Evolutionary conservation across 2,888 invertebrate genomes (phyloP).

Genomic region (Mythimna ferrago): DNA sequence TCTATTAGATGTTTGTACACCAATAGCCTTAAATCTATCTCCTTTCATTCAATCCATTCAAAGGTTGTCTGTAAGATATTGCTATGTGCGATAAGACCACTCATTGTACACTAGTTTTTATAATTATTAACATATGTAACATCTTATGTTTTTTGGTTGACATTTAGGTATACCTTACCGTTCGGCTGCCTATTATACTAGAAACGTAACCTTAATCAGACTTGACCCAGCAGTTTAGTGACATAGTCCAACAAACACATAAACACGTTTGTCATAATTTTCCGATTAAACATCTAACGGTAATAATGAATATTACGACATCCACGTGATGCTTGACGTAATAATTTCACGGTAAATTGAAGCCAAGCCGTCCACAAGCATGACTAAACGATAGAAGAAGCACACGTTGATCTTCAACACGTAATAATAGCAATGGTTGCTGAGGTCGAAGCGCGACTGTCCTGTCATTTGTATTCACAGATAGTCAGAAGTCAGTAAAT

Average conservation of each 20-base stretch:
- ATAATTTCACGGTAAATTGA: slow-evolving; percentile 36
- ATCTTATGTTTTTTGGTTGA: background rate
- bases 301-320: slow-evolving; percentile 52
- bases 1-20: no score
- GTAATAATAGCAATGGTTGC: background rate
- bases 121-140: background rate
- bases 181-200: slow-evolving; percentile 8
- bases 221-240: slow-evolving; percentile 46
- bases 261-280: slow-evolving; percentile 42
- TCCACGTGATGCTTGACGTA: slow-evolving; percentile 49
- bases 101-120: no score
- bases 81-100: no score
- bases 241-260: slow-evolving; percentile 36
- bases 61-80: no score
- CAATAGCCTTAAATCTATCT: no score
- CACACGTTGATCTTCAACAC: background rate
- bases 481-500: no score
- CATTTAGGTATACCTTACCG: background rate
- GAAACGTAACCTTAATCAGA: slow-evolving; percentile 21
- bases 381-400: background rate
- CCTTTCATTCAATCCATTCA: no score
- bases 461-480: no score
- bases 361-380: background rate
- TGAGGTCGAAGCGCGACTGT: background rate
- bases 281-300: slow-evolving; percentile 24